Percentiles rank a stretch among this genome's conserved stretches.
phyloP scores from a whole-genome alignment of 2,113 vertebrate species.

The human region GRCh38 chr1:167427501-167428000 shows the following conservation, averaged over 20 bases:
- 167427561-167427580: background rate
- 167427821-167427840: background rate
- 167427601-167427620: background rate
- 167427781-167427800: background rate
- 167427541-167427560: background rate
- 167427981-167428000: background rate
- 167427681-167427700: background rate
- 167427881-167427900: background rate
- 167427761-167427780: background rate
- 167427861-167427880: background rate
- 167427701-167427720: background rate
- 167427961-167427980: background rate
- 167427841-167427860: background rate
- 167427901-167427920: background rate
- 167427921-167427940: background rate
- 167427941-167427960: background rate
- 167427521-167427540: background rate
- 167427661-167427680: background rate
- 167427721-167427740: background rate
- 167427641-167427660: background rate
- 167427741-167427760: background rate
- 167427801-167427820: background rate
- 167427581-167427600: background rate
- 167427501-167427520: rapidly evolving
- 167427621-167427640: background rate